Evolutionary conservation across 2,797 vertebrate genomes (phyloP), one percentile per base, ranked within the genome.

Genomic region (Sebastiscus albofasciatus): DNA sequence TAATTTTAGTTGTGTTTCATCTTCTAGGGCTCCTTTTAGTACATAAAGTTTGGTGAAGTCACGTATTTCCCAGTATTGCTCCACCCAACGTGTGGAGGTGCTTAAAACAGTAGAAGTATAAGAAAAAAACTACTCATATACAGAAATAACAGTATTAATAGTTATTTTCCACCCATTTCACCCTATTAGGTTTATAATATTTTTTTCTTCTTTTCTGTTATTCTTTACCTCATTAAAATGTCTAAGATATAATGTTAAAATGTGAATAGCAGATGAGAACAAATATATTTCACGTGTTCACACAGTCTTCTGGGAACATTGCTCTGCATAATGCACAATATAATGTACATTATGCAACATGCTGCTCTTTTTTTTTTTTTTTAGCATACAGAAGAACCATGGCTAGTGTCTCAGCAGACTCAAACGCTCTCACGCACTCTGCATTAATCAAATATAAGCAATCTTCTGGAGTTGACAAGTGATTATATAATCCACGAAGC

Each of bases 271-370:
- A 71, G 49, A 67, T 42, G 59, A 13, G 5, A 65, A 33, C 54
- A 36, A 20, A n/a, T 26, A 54, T 9, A 46, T 67, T 75, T 80
- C 16, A 77, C 62, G 56, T 80, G 55, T 75, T 79, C 78, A 10
- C 70, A 60, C 72, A 72, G 58, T 29, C 76, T 46, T 42, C 52
- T 52, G 85, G 49, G 74, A 82, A 81, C 56, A 60, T 61, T 49
- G 49, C 71, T 72, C 76, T 90, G 81, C 82, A 88, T 87, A 75
- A 87, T 88, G 80, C 69, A 83, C 31, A 66, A 20, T 49, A 10
- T 68, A 18, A 60, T 42, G 42, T 79, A 70, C 77, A 87, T 89
- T 85, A 92, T 88, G 86, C 82, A 90, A 89, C 64, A 58, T 14
- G 77, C 80, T 22, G 79, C 42, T 77, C 58, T 77, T 84, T 84